Percentiles rank a stretch among this genome's conserved stretches.
These are phyloP conservation scores for Idaea aversata DNA, from an alignment of 2,888 invertebrate species.

Conservation along the genomic window DNA sequence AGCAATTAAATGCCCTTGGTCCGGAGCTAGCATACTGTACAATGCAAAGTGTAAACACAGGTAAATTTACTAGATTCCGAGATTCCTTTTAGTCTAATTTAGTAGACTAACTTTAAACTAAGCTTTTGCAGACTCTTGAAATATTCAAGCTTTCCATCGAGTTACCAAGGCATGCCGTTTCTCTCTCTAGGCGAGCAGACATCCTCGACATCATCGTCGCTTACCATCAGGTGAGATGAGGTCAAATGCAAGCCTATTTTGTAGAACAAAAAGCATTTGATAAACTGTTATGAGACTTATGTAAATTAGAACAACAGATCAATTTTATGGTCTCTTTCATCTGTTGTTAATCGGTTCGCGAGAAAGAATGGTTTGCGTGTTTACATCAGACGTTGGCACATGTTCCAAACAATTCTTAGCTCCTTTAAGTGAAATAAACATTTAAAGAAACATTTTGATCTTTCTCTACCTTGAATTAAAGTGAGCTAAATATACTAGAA, in stretches of 20 bases:
- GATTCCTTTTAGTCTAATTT: background rate
- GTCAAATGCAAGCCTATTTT: too few relatives aligned
- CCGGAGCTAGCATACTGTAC: too few relatives aligned
- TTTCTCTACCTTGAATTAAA: background rate
- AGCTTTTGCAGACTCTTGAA: background rate
- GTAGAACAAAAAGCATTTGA: background rate
- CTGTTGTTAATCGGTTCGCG: constrained; percentile 34
- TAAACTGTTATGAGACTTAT: constrained; percentile 2
- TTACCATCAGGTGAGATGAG: too few relatives aligned
- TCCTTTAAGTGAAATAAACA: background rate
- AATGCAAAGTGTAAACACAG: too few relatives aligned
- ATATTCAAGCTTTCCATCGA: background rate
- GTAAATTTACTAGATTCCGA: background rate
- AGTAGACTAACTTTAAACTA: too few relatives aligned
- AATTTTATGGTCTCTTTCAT: constrained; percentile 31
- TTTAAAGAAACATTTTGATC: background rate
- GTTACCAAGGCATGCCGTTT: too few relatives aligned
- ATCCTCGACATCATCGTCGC: too few relatives aligned
- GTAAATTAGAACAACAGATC: constrained; percentile 17
- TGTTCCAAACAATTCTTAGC: constrained; percentile 33
- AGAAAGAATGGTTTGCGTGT: constrained; percentile 46
- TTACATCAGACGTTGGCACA: constrained; percentile 45
- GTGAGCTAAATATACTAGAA: background rate
- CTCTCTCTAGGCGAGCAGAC: too few relatives aligned
- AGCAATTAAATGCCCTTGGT: background rate